Percentiles rank a stretch among this genome's conserved stretches.
Conservation (phyloP, 2,888 invertebrate species). For the Altica lythri region DNA sequence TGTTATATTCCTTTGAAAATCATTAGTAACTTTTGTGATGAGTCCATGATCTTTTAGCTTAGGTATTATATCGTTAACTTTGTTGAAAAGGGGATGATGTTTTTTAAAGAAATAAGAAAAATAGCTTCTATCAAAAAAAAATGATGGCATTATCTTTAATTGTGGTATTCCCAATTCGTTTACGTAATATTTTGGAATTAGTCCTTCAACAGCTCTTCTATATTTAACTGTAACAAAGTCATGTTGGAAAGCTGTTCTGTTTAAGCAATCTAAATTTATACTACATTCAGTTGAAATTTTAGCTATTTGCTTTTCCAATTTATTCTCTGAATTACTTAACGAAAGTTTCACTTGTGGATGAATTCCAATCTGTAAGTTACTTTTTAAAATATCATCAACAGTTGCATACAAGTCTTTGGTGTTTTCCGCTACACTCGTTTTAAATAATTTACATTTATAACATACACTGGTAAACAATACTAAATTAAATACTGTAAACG, state of each 20-base stretch:
- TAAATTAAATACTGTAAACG: background rate
- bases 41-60: background rate
- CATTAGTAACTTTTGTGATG: background rate
- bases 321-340: background rate
- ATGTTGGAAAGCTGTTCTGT: slow-evolving; percentile 10
- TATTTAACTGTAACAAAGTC: slow-evolving; percentile 6
- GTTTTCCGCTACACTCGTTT: slow-evolving; percentile 5
- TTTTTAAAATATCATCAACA: slow-evolving; percentile 11
- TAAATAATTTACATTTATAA: slow-evolving; percentile 16
- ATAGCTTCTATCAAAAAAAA: background rate
- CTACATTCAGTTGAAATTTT: background rate
- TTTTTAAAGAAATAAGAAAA: slow-evolving; percentile 6
- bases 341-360: background rate
- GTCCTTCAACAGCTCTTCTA: background rate
- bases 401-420: background rate
- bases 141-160: background rate
- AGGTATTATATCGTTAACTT: background rate
- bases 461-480: background rate
- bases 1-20: background rate
- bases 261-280: background rate
- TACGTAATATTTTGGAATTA: background rate
- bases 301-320: slow-evolving; percentile 6
- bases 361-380: slow-evolving; percentile 2
- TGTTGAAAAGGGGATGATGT: background rate
- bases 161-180: background rate